Evolutionary conservation across 2,113 vertebrate genomes (phyloP), one percentile per base, ranked within the genome.

Genomic region (Macroglossus sobrinus): DNA sequence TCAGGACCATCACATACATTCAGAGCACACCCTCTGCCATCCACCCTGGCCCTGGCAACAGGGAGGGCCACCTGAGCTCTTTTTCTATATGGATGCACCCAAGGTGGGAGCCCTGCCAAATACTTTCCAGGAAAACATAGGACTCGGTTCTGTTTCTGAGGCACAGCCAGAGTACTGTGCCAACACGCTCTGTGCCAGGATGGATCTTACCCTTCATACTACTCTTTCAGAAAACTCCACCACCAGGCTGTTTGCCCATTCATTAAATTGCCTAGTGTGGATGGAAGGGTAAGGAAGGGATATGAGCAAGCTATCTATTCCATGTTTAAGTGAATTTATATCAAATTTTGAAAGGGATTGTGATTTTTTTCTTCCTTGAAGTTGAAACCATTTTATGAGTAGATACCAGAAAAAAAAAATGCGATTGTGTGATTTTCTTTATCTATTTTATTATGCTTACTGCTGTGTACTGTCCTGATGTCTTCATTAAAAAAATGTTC

Each of bases 111-210:
- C 59, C 45, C 26, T 97, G 94, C 92, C 95, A 97, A 92, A 81
- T 55, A 78, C 91, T 97, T 97, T 97, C 96, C 89, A 97, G 94
- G 96, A 98, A 98, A 97, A 30, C 96, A 94, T 92, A 95, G 22
- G 74, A 95, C 74, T 92, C 64, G 59, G 26, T 87, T 97, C 92
- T 72, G 93, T 85, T 96, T 96, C 84, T 97, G 96, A 96, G 68
- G 96, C 35, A 68, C 64, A 87, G 97, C 97, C 97, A 97, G 75
- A 80, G 47, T n/a, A 16, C 43, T 24, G 9, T 86, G 96, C 98
- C 97, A 97, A 81, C 18, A 6, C 93, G 89, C 82, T 91, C 66
- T 69, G 72, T 68, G 74, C 22, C 55, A 94, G 96, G 84, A 92
- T 61, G 90, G 66, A 59, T 76, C 90, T 81, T 81, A 50, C 85